Percentiles rank a stretch among this genome's conserved stretches.
These are phyloP conservation scores for Tetrapedia diversipes DNA, from an alignment of 2,888 invertebrate genomes.

Conservation along the genomic window DNA sequence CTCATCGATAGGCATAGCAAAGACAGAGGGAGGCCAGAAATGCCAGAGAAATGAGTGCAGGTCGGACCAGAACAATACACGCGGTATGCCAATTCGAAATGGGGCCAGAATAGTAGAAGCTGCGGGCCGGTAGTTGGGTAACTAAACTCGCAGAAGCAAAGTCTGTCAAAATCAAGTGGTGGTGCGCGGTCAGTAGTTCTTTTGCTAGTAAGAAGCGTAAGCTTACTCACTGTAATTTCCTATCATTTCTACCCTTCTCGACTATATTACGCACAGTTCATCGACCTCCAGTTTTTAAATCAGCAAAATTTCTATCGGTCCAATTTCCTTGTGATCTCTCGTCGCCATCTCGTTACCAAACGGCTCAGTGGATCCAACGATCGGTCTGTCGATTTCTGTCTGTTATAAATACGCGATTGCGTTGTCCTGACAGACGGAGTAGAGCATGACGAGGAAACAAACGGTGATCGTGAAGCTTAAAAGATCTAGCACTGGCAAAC, in stretches of 20 bases:
- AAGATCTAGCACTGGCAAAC: slow-evolving; percentile 88
- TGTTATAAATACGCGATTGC: slow-evolving; percentile 36
- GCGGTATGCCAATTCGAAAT: slow-evolving; percentile 80
- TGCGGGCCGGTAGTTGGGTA: slow-evolving; percentile 71
- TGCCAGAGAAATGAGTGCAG: slow-evolving; percentile 76
- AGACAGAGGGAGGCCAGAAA: slow-evolving; percentile 48
- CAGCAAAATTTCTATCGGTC: no score
- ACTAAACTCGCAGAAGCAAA: slow-evolving; percentile 71
- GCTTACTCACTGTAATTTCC: slow-evolving; percentile 8
- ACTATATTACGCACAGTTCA: not conserved
- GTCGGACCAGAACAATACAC: slow-evolving; percentile 79
- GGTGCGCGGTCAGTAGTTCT: slow-evolving; percentile 57
- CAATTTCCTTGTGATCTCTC: not conserved
- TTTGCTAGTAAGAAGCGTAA: slow-evolving; percentile 55
- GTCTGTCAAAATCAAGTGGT: slow-evolving; percentile 76
- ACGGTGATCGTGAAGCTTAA: slow-evolving; percentile 90
- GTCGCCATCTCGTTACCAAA: not conserved
- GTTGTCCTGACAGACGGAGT: slow-evolving; percentile 54
- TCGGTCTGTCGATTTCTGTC: not conserved
- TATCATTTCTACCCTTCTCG: not conserved
- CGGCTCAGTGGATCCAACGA: not conserved
- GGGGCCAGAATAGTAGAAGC: slow-evolving; percentile 79
- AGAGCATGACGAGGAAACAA: slow-evolving; percentile 88
- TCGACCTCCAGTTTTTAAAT: not conserved
- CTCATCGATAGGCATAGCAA: slow-evolving; percentile 13